Percentiles rank a stretch among this genome's conserved stretches.
Evolutionary conservation across 2,113 vertebrate species (phyloP).

Genomic region (Etheostoma cragini): DNA sequence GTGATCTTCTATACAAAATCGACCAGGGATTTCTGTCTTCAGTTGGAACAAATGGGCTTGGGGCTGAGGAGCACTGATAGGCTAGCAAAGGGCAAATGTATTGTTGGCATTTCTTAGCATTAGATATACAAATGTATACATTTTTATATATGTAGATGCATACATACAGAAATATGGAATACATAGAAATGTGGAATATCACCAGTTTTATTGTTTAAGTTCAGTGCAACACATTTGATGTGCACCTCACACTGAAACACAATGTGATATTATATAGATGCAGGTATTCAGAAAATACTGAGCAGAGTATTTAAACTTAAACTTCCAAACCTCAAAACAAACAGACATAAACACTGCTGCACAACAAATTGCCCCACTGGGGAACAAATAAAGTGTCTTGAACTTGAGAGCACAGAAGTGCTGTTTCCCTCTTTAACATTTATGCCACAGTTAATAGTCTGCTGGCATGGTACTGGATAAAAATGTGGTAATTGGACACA

Average conservation of each 20-base stretch:
- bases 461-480: background rate
- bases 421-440: slow-evolving; percentile 6
- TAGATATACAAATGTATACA: background rate
- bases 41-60: background rate
- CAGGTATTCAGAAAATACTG: slow-evolving; percentile 20
- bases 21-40: background rate
- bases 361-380: too few relatives aligned
- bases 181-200: background rate
- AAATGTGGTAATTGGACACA: background rate
- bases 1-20: background rate
- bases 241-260: slow-evolving; percentile 13
- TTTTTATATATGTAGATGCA: too few relatives aligned
- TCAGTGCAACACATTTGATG: background rate
- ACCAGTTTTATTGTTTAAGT: background rate
- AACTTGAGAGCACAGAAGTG: background rate
- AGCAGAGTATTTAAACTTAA: too few relatives aligned
- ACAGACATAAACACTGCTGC: too few relatives aligned
- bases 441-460: background rate
- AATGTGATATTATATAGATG: slow-evolving; percentile 12
- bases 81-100: background rate
- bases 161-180: too few relatives aligned
- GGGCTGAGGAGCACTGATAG: too few relatives aligned
- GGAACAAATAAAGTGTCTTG: too few relatives aligned
- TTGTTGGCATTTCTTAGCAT: background rate
- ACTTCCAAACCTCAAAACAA: too few relatives aligned